A percentile compares a stretch with the other conserved stretches of the same genome.
Evolutionary conservation across 2,888 invertebrate species (phyloP).

Genomic region (Xestia ashworthii): DNA sequence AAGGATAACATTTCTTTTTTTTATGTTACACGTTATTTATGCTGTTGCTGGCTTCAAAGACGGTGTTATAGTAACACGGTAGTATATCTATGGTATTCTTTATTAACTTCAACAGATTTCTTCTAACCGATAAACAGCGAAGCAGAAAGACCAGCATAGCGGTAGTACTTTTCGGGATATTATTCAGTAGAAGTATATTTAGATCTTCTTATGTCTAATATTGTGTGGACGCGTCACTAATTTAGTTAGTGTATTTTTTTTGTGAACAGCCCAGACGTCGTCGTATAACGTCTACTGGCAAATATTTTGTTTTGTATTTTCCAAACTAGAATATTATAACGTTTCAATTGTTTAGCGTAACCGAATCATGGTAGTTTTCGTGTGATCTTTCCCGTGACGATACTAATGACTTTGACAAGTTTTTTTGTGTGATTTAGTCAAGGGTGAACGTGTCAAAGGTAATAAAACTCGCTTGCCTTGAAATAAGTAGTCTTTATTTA

Average conservation of each 20-base stretch:
- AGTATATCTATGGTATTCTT: neutral
- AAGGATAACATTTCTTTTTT: no score
- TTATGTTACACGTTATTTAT: neutral
- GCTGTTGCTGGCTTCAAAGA: neutral
- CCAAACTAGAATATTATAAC: conserved; percentile 42
- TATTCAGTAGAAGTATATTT: neutral
- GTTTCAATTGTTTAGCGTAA: conserved; percentile 52
- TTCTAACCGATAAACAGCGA: neutral
- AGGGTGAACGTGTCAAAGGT: conserved; percentile 41
- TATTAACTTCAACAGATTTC: neutral
- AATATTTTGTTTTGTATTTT: conserved; percentile 18
- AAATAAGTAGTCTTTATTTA: neutral
- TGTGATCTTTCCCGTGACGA: conserved; percentile 65
- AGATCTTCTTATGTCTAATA: neutral
- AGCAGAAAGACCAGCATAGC: neutral
- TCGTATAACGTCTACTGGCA: neutral
- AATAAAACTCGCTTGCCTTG: neutral
- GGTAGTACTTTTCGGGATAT: neutral
- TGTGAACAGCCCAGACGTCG: conserved; percentile 1
- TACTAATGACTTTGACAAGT: conserved; percentile 68
- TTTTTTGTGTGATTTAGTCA: conserved; percentile 61
- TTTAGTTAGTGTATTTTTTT: neutral
- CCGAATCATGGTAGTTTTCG: conserved; percentile 52
- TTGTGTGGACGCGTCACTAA: neutral
- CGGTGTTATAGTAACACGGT: neutral